These are phyloP conservation scores for Arctia plantaginis DNA, from an alignment of 2,888 invertebrate genomes.

Conservation along the genomic window DNA sequence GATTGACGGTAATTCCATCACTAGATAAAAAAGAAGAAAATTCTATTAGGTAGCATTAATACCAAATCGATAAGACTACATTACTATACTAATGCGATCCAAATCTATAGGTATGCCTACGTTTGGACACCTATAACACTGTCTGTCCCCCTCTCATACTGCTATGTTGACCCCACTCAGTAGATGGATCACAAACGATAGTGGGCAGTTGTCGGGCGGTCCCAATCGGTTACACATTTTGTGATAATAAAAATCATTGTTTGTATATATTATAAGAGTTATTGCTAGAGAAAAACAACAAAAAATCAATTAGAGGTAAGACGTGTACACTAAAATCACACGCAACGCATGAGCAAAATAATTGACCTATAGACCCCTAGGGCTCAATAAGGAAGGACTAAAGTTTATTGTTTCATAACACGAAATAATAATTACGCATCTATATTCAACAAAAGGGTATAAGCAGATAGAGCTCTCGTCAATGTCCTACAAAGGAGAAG, in stretches of 20 bases:
- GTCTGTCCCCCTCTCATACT: neutral
- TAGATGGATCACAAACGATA: neutral
- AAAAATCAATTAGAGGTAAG: neutral
- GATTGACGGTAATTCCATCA: neutral
- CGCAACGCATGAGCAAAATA: neutral
- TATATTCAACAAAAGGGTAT: neutral
- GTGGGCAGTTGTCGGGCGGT: neutral
- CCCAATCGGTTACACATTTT: neutral
- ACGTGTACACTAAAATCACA: neutral
- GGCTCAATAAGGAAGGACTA: neutral
- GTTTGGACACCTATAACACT: neutral
- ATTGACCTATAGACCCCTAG: neutral
- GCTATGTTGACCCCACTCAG: neutral
- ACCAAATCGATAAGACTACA: neutral
- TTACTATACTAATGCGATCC: neutral
- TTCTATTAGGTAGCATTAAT: neutral
- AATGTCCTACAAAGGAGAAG: constrained; percentile 9
- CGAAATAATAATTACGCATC: neutral
- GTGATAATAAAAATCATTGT: neutral
- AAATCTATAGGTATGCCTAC: neutral
- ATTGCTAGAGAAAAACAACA: neutral
- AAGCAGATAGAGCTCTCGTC: neutral
- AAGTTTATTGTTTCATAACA: neutral
- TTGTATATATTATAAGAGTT: neutral
- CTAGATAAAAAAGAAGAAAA: neutral